A percentile compares a stretch with the other conserved stretches of the same genome.
Evolutionary conservation across 2,888 invertebrate genomes (phyloP).

Genomic region (Rotaria sp.): DNA sequence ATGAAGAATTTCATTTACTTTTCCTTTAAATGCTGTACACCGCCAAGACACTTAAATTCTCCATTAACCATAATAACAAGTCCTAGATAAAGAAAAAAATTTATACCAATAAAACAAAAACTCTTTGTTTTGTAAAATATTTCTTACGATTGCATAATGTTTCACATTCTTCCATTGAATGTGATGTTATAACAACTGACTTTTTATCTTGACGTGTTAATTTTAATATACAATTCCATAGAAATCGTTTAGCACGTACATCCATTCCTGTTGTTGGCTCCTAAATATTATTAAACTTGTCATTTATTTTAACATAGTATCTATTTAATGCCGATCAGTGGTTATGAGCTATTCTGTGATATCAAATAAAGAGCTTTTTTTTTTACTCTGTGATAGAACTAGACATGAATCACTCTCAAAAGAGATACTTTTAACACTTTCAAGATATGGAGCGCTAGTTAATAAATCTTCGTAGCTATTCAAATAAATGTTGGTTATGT

Average conservation of each 20-base stretch:
- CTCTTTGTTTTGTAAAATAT: neutral
- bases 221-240: constrained; percentile 61
- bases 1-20: constrained; percentile 45
- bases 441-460: too few relatives aligned
- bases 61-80: constrained; percentile 48
- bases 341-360: too few relatives aligned
- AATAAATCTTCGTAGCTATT: too few relatives aligned
- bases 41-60: constrained; percentile 55
- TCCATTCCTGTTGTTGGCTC: constrained; percentile 50
- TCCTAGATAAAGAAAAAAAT: neutral
- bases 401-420: too few relatives aligned
- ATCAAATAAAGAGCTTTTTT: too few relatives aligned
- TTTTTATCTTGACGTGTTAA: constrained; percentile 57
- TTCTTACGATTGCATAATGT: constrained; percentile 48
- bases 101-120: too few relatives aligned
- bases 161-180: constrained; percentile 57
- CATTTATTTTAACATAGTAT: too few relatives aligned
- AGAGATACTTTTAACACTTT: too few relatives aligned
- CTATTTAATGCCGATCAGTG: too few relatives aligned
- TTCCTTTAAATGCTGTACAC: constrained; percentile 57
- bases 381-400: too few relatives aligned
- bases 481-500: too few relatives aligned
- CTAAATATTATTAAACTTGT: neutral
- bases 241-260: constrained; percentile 61
- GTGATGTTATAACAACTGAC: constrained; percentile 59